These are phyloP conservation scores for Bungarus multicinctus DNA, from an alignment of 2,113 vertebrate genomes.

Conservation along the genomic window DNA sequence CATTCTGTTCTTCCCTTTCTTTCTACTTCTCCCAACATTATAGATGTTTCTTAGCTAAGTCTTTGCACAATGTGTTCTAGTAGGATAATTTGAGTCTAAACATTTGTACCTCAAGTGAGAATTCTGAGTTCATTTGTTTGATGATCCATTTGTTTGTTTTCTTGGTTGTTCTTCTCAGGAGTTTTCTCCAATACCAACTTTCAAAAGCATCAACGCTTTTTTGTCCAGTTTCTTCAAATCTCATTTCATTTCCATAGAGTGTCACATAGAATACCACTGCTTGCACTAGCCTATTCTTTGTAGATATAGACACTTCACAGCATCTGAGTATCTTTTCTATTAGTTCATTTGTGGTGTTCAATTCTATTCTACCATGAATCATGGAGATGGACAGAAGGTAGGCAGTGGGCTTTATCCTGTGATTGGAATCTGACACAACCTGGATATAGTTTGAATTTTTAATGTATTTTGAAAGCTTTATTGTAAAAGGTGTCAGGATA, in stretches of 20 bases:
- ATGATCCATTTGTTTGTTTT: background rate
- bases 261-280: background rate
- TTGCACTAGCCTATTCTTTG: background rate
- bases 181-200: background rate
- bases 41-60: background rate
- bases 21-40: background rate
- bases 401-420: background rate
- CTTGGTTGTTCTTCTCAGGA: background rate
- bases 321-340: background rate
- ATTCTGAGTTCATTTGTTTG: background rate
- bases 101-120: background rate
- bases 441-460: background rate
- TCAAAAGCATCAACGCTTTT: background rate
- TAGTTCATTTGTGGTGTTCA: background rate
- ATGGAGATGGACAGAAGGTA: background rate
- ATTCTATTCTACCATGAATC: background rate
- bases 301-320: background rate
- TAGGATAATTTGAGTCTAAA: background rate
- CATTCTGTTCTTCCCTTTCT: background rate
- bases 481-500: background rate
- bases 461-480: background rate
- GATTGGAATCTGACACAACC: constrained; percentile 26
- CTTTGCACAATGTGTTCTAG: background rate
- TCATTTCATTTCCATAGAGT: background rate
- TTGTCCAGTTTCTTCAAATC: background rate